Percentiles rank a stretch among this genome's conserved stretches.
Conservation (phyloP, 2,888 invertebrate species). For the Mesochorus sp. region DNA sequence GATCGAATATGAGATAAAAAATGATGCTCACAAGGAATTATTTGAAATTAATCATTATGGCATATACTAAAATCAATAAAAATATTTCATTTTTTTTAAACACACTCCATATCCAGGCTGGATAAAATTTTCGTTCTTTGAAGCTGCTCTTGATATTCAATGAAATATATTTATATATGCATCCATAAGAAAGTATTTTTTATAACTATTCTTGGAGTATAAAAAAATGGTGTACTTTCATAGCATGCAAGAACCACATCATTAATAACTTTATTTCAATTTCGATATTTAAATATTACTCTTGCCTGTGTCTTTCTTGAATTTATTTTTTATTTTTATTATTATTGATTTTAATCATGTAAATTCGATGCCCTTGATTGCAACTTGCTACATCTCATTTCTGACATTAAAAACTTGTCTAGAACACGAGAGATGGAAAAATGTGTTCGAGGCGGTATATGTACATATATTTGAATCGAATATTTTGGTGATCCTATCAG, state of each 20-base stretch:
- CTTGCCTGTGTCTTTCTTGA: no score
- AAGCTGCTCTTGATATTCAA: no score
- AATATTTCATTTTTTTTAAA: no score
- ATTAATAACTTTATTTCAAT: not conserved
- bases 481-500: conserved; percentile 49
- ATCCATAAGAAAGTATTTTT: conserved; percentile 72
- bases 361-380: no score
- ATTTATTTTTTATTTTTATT: no score
- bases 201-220: conserved; percentile 66
- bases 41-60: no score
- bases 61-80: no score
- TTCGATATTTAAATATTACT: no score
- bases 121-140: not conserved
- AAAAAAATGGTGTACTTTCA: not conserved
- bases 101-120: no score
- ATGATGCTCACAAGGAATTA: no score
- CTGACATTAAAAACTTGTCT: conserved; percentile 34
- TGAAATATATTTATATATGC: conserved; percentile 2
- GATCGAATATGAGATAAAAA: conserved; percentile 19
- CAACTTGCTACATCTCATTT: no score
- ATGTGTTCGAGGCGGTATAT: conserved; percentile 38
- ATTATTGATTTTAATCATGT: no score
- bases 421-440: conserved; percentile 36
- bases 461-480: conserved; percentile 41
- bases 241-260: not conserved